These are phyloP conservation scores for Ormia ochracea DNA, from an alignment of 2,888 invertebrate species.

Conservation along the genomic window DNA sequence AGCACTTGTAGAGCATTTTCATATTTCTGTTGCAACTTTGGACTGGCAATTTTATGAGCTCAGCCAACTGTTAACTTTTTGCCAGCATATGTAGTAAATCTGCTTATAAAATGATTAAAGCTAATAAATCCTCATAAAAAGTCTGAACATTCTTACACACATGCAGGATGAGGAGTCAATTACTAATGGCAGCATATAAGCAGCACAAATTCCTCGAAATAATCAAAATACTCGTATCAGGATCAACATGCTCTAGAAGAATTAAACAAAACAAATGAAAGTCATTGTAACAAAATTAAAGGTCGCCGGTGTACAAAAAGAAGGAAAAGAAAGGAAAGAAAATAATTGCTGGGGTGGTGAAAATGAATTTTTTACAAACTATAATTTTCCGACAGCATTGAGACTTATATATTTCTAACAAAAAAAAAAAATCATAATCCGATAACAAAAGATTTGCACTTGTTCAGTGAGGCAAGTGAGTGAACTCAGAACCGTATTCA, in stretches of 20 bases:
- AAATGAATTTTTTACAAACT: slow-evolving; percentile 43
- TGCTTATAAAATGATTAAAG: slow-evolving; percentile 61
- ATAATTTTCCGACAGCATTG: slow-evolving; percentile 4
- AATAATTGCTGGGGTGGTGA: slow-evolving; percentile 48
- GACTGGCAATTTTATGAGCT: not conserved
- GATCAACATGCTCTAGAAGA: not conserved
- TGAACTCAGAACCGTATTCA: not conserved
- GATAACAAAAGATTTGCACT: slow-evolving; percentile 60
- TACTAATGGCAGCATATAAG: slow-evolving; percentile 45
- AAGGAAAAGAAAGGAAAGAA: not conserved
- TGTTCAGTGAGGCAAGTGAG: slow-evolving; percentile 33
- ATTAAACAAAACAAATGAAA: slow-evolving; percentile 24
- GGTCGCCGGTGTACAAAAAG: slow-evolving; percentile 16
- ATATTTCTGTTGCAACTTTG: not conserved
- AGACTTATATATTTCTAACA: no score
- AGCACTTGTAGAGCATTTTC: not conserved
- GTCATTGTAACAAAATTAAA: slow-evolving; percentile 49
- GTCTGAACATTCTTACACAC: slow-evolving; percentile 12
- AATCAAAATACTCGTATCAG: not conserved
- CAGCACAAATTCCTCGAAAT: slow-evolving; percentile 33
- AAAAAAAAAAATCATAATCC: slow-evolving; percentile 56
- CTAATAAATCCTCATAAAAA: slow-evolving; percentile 58
- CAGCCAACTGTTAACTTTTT: slow-evolving; percentile 43
- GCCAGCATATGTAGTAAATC: slow-evolving; percentile 53
- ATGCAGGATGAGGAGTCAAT: slow-evolving; percentile 51